These are phyloP conservation scores for Apteryx owenii DNA, from an alignment of 2,113 vertebrate species.

Conservation along the genomic window DNA sequence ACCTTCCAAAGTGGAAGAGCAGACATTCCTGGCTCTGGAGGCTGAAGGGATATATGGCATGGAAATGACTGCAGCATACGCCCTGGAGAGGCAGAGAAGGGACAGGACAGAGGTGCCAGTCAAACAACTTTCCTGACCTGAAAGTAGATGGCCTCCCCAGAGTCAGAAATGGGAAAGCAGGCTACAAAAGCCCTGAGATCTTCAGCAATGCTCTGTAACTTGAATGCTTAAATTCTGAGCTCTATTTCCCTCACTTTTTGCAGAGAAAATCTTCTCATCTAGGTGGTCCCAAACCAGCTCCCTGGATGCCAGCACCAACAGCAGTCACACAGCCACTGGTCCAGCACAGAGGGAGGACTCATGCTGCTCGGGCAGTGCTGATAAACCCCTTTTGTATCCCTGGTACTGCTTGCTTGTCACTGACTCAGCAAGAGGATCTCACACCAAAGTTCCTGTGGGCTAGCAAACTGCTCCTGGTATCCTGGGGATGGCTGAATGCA, in stretches of 20 bases:
- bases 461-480: neutral
- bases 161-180: neutral
- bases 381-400: neutral
- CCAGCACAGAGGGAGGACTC: neutral
- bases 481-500: neutral
- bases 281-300: neutral
- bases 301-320: neutral
- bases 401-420: neutral
- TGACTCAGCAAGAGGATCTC: neutral
- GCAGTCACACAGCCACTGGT: neutral
- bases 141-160: neutral
- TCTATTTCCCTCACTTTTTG: neutral
- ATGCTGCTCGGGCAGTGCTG: neutral
- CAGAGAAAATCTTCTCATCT: neutral
- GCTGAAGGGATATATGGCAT: neutral
- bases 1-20: accelerated
- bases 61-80: neutral
- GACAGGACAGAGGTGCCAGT: neutral
- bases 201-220: neutral
- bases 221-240: neutral
- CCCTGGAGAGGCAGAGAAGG: too few relatives aligned
- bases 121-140: neutral
- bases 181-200: neutral
- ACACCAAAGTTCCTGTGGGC: neutral
- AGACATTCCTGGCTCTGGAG: accelerated